Conservation (phyloP, 2,113 vertebrate genomes). For the Mobula birostris region DNA sequence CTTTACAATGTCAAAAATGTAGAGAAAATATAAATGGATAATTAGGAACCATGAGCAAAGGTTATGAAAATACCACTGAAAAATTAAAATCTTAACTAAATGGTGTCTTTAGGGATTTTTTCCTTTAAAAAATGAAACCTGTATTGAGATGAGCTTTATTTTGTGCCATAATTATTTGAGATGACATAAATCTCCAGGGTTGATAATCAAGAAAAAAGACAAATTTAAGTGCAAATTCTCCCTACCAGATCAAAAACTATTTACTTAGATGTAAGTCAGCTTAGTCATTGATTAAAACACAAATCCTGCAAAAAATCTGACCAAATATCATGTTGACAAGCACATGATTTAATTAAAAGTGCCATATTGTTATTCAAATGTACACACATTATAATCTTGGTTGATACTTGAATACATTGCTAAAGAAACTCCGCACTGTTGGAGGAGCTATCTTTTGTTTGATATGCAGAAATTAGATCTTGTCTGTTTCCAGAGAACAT, state of each 20-base stretch:
- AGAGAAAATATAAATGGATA: background rate
- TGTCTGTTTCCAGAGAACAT: too few relatives aligned
- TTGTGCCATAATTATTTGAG: background rate
- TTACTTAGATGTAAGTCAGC: background rate
- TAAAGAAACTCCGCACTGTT: too few relatives aligned
- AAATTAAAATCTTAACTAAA: background rate
- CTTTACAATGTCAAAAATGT: background rate
- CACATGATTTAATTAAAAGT: background rate
- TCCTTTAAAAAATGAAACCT: background rate
- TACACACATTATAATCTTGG: background rate
- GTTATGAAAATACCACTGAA: background rate
- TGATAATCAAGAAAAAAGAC: background rate
- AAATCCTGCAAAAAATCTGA: background rate
- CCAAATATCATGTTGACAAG: background rate
- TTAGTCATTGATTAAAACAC: background rate
- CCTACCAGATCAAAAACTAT: background rate
- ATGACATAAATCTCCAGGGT: background rate
- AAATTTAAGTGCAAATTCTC: background rate
- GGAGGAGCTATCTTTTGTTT: too few relatives aligned
- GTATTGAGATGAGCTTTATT: background rate
- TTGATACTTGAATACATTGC: too few relatives aligned
- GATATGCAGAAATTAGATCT: too few relatives aligned
- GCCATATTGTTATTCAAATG: background rate
- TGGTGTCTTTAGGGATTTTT: background rate
- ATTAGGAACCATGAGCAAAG: background rate